A percentile compares a stretch with the other conserved stretches of the same genome.
These are phyloP conservation scores for Borostomias antarcticus DNA, from an alignment of 2,797 vertebrate species.

Conservation along the genomic window DNA sequence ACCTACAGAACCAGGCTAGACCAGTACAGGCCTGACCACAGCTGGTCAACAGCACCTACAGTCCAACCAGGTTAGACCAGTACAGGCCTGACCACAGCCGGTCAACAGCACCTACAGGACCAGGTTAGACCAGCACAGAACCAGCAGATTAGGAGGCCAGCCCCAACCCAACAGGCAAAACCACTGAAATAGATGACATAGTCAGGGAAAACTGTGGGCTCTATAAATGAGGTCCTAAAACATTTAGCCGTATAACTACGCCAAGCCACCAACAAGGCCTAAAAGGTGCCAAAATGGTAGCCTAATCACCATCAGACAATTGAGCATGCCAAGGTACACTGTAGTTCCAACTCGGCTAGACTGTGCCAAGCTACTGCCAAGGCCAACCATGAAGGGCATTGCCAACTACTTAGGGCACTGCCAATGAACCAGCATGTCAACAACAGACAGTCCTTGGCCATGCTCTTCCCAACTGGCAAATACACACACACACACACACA, in stretches of 20 bases:
- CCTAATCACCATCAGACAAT: not conserved
- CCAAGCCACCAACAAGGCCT: not conserved
- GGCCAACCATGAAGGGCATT: not conserved
- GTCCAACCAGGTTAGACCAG: not conserved
- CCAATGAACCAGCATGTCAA: not conserved
- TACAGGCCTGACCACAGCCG: not conserved
- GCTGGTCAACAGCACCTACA: not conserved
- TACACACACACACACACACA: too few relatives aligned
- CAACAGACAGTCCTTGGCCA: not conserved
- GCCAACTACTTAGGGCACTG: not conserved
- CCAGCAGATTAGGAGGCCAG: not conserved
- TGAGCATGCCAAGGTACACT: not conserved
- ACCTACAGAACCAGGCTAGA: not conserved
- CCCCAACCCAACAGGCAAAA: not conserved
- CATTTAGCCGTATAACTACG: not conserved
- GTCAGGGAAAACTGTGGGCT: not conserved
- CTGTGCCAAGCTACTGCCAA: not conserved
- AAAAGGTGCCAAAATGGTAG: not conserved
- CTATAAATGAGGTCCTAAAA: not conserved
- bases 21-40: too few relatives aligned
- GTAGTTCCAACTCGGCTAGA: not conserved
- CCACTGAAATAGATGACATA: not conserved
- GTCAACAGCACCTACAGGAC: not conserved
- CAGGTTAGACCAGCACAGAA: not conserved
- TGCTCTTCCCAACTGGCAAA: not conserved